Conservation (phyloP, 2,888 invertebrate genomes). For the Pyrrhia umbra region DNA sequence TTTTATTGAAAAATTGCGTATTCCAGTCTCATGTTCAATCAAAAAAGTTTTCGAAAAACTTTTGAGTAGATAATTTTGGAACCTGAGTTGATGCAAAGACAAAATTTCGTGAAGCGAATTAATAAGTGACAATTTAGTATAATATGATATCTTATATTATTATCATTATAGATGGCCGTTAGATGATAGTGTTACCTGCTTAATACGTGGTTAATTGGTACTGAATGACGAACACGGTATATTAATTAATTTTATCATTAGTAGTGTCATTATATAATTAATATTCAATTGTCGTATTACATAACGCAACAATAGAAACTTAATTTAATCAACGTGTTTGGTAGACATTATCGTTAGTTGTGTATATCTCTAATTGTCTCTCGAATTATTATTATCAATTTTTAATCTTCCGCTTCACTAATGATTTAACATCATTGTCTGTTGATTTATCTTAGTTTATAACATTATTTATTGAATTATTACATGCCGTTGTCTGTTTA, state of each 20-base stretch:
- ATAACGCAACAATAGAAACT: slow-evolving; percentile 2
- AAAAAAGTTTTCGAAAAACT: background rate
- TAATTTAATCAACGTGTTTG: slow-evolving; percentile 9
- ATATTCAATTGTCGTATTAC: slow-evolving; percentile 8
- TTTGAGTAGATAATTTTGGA: background rate
- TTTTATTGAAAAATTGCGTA: background rate
- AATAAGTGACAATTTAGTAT: background rate
- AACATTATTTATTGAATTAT: slow-evolving; percentile 22
- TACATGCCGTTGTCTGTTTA: background rate
- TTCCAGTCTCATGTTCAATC: background rate
- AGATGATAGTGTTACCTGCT: background rate
- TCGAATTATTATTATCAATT: slow-evolving; percentile 29
- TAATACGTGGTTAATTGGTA: background rate
- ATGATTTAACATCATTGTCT: slow-evolving; percentile 33
- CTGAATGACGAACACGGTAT: background rate
- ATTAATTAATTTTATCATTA: background rate
- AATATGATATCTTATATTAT: background rate
- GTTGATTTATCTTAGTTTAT: slow-evolving; percentile 28
- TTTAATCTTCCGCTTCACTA: slow-evolving; percentile 22
- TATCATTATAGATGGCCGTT: background rate
- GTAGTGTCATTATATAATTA: slow-evolving; percentile 13
- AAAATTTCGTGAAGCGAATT: background rate
- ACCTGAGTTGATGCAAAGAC: background rate
- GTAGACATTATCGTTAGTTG: slow-evolving; percentile 16
- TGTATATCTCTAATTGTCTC: slow-evolving; percentile 39